These are phyloP conservation scores for Neoscelio sp. DNA, from an alignment of 2,888 invertebrate genomes.

Conservation along the genomic window DNA sequence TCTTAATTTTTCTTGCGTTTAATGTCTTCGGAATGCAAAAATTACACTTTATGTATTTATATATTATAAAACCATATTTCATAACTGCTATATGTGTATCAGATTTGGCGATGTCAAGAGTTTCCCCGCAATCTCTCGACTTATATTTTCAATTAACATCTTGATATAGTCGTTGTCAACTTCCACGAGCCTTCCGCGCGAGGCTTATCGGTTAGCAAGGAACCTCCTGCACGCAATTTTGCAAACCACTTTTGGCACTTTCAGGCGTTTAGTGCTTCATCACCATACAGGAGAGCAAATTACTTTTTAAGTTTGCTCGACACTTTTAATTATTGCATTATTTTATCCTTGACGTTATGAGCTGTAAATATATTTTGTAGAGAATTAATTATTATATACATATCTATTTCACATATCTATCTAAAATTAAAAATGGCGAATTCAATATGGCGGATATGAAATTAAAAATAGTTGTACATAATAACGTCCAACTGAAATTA, in stretches of 20 bases:
- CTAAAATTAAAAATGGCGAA: no score
- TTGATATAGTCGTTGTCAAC: conserved; percentile 36
- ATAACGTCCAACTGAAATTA: no score
- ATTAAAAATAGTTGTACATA: no score
- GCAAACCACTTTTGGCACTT: conserved; percentile 19
- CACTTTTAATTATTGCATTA: no score
- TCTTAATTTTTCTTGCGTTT: no score
- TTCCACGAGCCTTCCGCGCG: conserved; percentile 4
- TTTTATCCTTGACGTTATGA: no score
- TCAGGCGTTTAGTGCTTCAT: conserved; percentile 4
- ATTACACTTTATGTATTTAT: no score
- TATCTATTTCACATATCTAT: no score
- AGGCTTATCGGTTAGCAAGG: conserved; percentile 26
- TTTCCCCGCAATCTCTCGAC: conserved; percentile 29
- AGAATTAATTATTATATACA: not conserved
- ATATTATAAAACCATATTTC: not conserved
- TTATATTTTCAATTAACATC: conserved; percentile 47
- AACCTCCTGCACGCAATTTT: conserved; percentile 15
- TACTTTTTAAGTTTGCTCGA: not conserved
- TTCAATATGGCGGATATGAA: no score
- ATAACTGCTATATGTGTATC: conserved; percentile 26
- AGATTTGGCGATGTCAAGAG: conserved; percentile 30
- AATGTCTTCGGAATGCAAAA: no score
- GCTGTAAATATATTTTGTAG: not conserved
- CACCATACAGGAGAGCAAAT: no score